Evolutionary conservation across 1,140 invertebrate genomes (phyloP), one percentile per base, ranked within the genome.

Genomic region (Polyergus mexicanus): DNA sequence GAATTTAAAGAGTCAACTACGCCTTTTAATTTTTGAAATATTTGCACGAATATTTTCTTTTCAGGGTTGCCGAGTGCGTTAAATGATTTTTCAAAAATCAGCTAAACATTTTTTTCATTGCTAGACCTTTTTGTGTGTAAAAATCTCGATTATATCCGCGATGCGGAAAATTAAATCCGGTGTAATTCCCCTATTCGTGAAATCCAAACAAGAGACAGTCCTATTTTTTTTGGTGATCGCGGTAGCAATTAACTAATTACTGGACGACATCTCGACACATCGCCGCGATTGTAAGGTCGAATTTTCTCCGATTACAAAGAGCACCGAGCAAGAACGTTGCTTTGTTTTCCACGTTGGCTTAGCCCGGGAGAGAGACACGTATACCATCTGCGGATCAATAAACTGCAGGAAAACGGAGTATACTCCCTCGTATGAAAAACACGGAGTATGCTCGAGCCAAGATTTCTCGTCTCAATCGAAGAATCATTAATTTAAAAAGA

Each of bases 181-280:
- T 19, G 10, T 28, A 22, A 47, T 77, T 11, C 7, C 6, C 5
- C 3, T 5, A 28, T 11, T 11, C 25, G 35, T 19, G 41, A 69
- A 47, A 63, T 56, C 28, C 25, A 47, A 88, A 83, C 65, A 35
- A 38, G 35, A 54, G 58, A 69, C 51, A 28, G 28, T 72, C 47
- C 60, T 13, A 69, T 75, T 83, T 62, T 62, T 28, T 54, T n/a
- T n/a, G n/a, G 54, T 69, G 72, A 62, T 75, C 22, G 58, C 32
- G 5, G 32, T 71, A 1, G 83, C 72, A 85, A 89, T 88, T 89
- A 89, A 87, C 83, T 80, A 76, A 89, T 89, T 88, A 89, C 22
- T 60, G 16, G 28, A 19, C 16, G 16, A 41, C 72, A 44, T 69
- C 74, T 65, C 86, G 71, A 68, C 83, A 68, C 83, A 72, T 85